phyloP scores from a whole-genome alignment of 1,140 invertebrate genomes.

The Diachasmimorpha longicaudata region DNA sequence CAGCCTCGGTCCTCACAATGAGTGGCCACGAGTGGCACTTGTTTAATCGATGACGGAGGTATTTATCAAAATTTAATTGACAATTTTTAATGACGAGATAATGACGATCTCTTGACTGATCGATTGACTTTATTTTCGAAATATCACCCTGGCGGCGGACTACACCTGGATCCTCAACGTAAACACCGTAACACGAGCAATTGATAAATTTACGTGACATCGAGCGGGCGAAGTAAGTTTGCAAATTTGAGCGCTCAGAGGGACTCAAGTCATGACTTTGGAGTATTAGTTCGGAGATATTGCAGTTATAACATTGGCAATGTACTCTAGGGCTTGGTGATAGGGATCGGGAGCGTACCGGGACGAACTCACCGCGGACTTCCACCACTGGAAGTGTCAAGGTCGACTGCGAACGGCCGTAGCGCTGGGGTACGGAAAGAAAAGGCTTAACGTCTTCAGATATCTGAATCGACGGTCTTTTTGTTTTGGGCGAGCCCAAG shows the following conservation, averaged over 20 bases:
- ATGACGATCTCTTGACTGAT: background rate
- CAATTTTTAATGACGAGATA: background rate
- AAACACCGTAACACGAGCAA: constrained; percentile 46
- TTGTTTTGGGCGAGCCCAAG: constrained; percentile 37
- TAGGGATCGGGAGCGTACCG: constrained; percentile 45
- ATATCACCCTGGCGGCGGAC: background rate
- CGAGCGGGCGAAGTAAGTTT: constrained; percentile 49
- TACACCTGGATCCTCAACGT: background rate
- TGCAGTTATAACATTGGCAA: constrained; percentile 56
- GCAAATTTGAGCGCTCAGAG: constrained; percentile 49
- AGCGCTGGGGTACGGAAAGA: constrained; percentile 16
- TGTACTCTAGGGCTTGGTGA: constrained; percentile 37
- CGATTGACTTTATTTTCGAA: background rate
- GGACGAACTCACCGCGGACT: constrained; percentile 48
- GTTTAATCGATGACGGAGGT: background rate
- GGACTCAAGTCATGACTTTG: constrained; percentile 47
- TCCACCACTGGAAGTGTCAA: constrained; percentile 46
- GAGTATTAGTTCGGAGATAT: constrained; percentile 51
- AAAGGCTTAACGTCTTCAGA: background rate
- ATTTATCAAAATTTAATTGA: background rate
- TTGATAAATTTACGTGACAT: constrained; percentile 53
- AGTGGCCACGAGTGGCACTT: background rate
- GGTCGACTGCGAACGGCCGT: constrained; percentile 54
- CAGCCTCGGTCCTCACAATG: constrained; percentile 6
- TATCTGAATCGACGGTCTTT: constrained; percentile 7